Conservation (phyloP, 2,113 vertebrate genomes). For the Aplodontia rufa region DNA sequence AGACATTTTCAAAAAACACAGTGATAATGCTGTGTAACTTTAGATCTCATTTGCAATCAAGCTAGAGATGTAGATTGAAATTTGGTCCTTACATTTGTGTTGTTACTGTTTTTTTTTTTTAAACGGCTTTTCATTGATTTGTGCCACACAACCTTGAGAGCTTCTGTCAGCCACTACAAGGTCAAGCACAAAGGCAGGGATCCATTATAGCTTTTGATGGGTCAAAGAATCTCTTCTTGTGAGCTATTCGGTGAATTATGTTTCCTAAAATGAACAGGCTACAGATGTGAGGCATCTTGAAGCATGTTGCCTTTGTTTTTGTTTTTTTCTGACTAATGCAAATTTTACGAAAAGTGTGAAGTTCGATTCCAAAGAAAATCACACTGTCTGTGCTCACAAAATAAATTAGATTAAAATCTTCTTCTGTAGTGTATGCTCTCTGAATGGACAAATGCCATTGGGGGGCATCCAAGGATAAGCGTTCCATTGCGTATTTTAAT, state of each 20-base stretch:
- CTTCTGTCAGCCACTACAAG: neutral
- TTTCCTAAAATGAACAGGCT: constrained; percentile 4
- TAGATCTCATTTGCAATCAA: constrained; percentile 13
- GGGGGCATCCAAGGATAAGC: accelerated
- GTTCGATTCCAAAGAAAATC: constrained; percentile 19
- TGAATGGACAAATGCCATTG: neutral
- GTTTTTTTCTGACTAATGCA: neutral
- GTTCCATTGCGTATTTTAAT: neutral
- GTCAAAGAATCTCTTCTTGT: neutral
- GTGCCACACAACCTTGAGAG: neutral
- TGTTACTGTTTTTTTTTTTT: constrained; percentile 1
- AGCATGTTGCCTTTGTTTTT: neutral
- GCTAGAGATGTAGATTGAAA: neutral
- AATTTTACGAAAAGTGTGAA: neutral
- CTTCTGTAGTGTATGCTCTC: neutral
- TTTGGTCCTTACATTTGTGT: neutral
- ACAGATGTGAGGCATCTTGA: neutral
- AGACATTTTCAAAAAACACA: neutral
- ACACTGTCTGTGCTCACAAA: neutral
- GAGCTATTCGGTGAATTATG: neutral
- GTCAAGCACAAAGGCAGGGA: neutral
- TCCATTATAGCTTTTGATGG: neutral
- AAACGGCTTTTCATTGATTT: neutral
- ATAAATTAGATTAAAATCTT: neutral
- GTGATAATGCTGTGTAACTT: constrained; percentile 47